Base-by-base conservation (phyloP, 2,888 invertebrate genomes). In the Aleiodes alternator region DNA sequence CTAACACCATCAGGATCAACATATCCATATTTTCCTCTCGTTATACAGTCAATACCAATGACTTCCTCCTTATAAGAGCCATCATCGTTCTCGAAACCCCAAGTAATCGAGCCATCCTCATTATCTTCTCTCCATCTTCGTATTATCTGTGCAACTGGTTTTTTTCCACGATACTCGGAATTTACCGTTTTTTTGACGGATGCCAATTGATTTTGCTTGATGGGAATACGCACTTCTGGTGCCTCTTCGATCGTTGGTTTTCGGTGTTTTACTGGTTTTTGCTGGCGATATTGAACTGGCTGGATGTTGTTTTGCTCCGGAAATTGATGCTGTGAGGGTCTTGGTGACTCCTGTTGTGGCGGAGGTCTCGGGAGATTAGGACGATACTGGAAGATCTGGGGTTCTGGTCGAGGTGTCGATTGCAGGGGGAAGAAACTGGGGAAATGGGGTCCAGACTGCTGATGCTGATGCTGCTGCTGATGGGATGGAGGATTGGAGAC, bases 31-130 rank as follows among this genome's bases (percentile, higher is more conserved):
- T 94, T 95, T 64, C 96, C 96, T 79, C 94, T 92, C 11, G 94
- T 94, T 76, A 95, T 89, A 84, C 95, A 95, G 88, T 96, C 95
- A 11, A 92, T 91, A 59, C 96, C 96, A 81, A 96, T 95, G 8
- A 93, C 92, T 90, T 96, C 96, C 87, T 96, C 96, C 87, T 96
- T 96, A 89, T 95, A 96, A 1, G 95, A 94, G 29, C 96, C 96
- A 84, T 96, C 96, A 83, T 96, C 96, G 87, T 96, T 96, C 89
- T 96, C 96, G 85, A 94, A 96, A 68, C 96, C 96, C 96, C 96
- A 96, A 0, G 95, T 94, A 82, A 96, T 96, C 86, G 94, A 96
- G 56, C 87, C 87, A 82, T 95, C 95, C 34, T 92, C 91, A 84
- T 96, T 95, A 87, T 96, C 96, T 57, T 95, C 95, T 70, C 95